Evolutionary conservation across 2,113 vertebrate genomes (phyloP).

Genomic region (Leptobrachium leishanense): DNA sequence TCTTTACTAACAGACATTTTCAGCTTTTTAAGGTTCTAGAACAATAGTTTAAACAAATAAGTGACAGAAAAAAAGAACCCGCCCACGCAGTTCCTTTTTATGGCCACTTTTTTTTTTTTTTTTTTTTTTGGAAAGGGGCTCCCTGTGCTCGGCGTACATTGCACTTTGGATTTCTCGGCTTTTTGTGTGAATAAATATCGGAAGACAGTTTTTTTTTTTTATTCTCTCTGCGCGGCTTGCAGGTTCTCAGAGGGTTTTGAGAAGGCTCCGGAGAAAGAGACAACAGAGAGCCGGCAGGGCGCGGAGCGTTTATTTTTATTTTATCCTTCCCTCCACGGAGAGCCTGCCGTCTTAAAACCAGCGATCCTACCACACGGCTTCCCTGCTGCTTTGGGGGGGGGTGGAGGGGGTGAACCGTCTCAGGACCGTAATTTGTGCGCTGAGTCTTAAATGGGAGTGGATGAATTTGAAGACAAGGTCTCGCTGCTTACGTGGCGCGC

Average conservation of each 20-base stretch:
- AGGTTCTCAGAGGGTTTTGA: background rate
- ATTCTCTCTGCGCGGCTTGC: background rate
- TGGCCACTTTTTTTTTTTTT: constrained; percentile 1
- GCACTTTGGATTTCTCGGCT: constrained; percentile 34
- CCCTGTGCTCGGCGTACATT: constrained; percentile 27
- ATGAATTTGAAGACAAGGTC: too few species aligned
- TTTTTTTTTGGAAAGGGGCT: constrained; percentile 5
- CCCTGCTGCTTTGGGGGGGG: background rate
- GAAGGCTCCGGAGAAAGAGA: background rate
- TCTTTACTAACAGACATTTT: constrained; percentile 35
- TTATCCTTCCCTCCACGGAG: constrained; percentile 54
- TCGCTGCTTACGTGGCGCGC: too few species aligned
- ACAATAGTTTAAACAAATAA: constrained; percentile 27
- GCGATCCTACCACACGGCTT: background rate
- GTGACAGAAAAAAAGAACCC: background rate
- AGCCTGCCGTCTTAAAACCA: constrained; percentile 22
- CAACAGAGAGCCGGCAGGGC: background rate
- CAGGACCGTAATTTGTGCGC: background rate
- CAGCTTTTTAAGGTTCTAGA: constrained; percentile 51
- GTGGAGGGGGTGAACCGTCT: too few species aligned
- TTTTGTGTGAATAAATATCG: background rate
- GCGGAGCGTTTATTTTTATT: constrained; percentile 34
- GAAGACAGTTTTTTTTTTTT: background rate
- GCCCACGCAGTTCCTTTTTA: constrained; percentile 27
- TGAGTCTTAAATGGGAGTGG: background rate